phyloP scores from a whole-genome alignment of 2,797 vertebrate genomes.

The Crypturellus tataupa region DNA sequence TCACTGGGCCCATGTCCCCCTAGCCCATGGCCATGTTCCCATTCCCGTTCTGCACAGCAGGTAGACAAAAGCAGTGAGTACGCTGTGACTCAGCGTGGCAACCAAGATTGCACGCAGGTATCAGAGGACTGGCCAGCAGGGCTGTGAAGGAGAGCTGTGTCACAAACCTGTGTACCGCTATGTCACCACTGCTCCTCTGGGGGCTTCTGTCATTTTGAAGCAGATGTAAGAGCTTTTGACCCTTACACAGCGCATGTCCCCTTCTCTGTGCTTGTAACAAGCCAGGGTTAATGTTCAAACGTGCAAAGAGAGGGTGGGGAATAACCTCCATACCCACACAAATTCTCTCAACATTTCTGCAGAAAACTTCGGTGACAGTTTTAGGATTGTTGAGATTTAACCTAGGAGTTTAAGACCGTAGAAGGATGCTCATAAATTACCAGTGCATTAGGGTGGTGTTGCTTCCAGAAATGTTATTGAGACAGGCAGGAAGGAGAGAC shows the following conservation, averaged over 20 bases:
- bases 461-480: background rate
- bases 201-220: background rate
- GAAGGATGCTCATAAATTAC: rapidly evolving
- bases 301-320: rapidly evolving
- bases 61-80: too few relatives aligned
- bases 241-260: rapidly evolving
- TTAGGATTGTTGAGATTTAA: background rate
- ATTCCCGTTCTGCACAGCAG: too few relatives aligned
- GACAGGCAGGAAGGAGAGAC: rapidly evolving
- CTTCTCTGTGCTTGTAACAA: rapidly evolving
- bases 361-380: background rate
- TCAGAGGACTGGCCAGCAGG: rapidly evolving
- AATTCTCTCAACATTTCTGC: rapidly evolving
- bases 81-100: too few relatives aligned
- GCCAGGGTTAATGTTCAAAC: rapidly evolving
- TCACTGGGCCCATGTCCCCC: too few relatives aligned
- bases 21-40: too few relatives aligned
- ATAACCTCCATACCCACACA: rapidly evolving
- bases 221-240: background rate
- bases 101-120: too few relatives aligned
- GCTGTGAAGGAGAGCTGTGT: rapidly evolving
- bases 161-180: rapidly evolving
- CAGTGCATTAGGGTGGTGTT: rapidly evolving
- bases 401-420: rapidly evolving
- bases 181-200: rapidly evolving